A percentile compares a stretch with the other conserved stretches of the same genome.
Conservation (phyloP, 2,888 invertebrate genomes). For the Stictocephala bisonia region DNA sequence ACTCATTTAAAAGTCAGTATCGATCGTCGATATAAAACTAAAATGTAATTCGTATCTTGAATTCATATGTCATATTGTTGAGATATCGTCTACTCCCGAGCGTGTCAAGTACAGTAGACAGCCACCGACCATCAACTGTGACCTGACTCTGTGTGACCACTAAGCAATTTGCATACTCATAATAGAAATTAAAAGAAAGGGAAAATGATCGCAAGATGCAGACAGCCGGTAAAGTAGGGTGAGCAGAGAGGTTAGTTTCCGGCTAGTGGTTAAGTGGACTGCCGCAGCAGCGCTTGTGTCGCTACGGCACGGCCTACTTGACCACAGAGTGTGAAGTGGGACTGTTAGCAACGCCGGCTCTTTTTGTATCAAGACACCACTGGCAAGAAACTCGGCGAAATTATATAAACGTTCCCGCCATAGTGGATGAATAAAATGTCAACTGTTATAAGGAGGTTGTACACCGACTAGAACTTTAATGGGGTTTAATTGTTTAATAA, state of each 20-base stretch:
- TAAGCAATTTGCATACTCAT: conserved; percentile 24
- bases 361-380: conserved; percentile 13
- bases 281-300: conserved; percentile 27
- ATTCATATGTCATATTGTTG: too few species aligned
- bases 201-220: conserved; percentile 2
- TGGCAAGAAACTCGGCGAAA: conserved; percentile 2
- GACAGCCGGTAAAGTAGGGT: background rate
- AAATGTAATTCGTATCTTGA: too few species aligned
- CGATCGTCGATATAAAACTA: too few species aligned
- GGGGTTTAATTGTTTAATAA: too few species aligned
- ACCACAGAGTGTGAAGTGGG: conserved; percentile 12
- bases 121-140: too few species aligned
- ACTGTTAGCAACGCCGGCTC: conserved; percentile 26
- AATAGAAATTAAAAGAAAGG: conserved; percentile 30
- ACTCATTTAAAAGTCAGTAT: too few species aligned
- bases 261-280: conserved; percentile 26
- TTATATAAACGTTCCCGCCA: conserved; percentile 8
- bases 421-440: too few species aligned
- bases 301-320: conserved; percentile 24
- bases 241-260: conserved; percentile 27
- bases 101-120: too few species aligned
- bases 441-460: too few species aligned
- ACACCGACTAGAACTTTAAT: too few species aligned
- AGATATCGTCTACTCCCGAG: too few species aligned
- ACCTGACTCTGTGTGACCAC: too few species aligned